Base-by-base conservation (phyloP, 2,113 vertebrate genomes). In the Oncorhynchus mykiss region DNA sequence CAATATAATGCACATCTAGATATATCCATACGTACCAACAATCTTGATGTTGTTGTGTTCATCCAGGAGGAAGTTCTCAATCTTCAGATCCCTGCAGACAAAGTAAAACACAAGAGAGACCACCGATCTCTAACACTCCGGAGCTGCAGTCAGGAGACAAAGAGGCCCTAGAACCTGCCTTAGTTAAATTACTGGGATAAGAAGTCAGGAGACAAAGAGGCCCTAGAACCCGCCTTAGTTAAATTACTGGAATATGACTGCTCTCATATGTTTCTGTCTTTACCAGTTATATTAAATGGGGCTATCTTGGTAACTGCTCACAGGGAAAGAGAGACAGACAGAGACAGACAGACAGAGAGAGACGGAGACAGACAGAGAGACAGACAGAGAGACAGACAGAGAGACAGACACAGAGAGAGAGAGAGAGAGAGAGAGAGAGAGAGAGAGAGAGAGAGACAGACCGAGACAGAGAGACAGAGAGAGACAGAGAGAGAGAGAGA, bases 31-130 rank as follows among this genome's bases (percentile, higher is more conserved):
- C 94, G 25, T 93, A 96, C 93, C 94, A 72, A 95, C 84, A 16
- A 95, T 96, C 94, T 96, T 96, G 83, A 95, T 96, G 87, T 94
- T 95, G 84, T 94, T 93, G 60, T 95, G 93, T 78, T 95, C 94
- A 79, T 96, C 93, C 62, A 97, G 90, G 75, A 97, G 92, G 88
- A 96, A 96, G 91, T 95, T 95, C 91, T 96, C 93, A 75, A 95
- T 94, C 91, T 96, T 96, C 69, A 96, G 83, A 85, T 96, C 93
- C 83, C 95, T 96, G 70, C 80, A 83, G 73, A 84, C 84, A 84
- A 60, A 60, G 81, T 71, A 13, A 76, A 74, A 45, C 24, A 57
- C 48, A 57, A 71, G 22, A 71, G 22, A 54, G 7, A 71, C 16
- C 62, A 64, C 9, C 9, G 12, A 70, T 29, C 78, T 76, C 69